Base-by-base conservation (phyloP, 2,888 invertebrate genomes). In the Leistus spinibarbis region DNA sequence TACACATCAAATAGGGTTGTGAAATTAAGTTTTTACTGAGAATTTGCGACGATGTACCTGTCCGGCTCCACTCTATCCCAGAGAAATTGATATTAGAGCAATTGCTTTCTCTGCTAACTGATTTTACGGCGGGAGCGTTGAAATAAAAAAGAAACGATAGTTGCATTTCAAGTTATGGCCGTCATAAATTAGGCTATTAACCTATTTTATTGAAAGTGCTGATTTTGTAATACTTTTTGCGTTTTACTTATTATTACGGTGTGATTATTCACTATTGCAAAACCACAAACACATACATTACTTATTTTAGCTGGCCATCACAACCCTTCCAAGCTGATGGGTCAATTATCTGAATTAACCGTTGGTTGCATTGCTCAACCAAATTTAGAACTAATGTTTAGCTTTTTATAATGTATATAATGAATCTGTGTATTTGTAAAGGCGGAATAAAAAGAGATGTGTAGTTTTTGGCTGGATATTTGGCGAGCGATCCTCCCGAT, bases 1-100 rank as follows among this genome's bases (percentile, higher is more conserved):
- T 79, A 78, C 78, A 77, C 69, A 75, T 75, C 77, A 76, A 74
- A 77, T 76, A 77, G 78, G 75, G 75, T 54, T 76, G 75, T 74
- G 76, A 78, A 77, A 79, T 78, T 79, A 79, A 78, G 78, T 78
- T 78, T 79, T 79, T 78, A 73, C 77, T 69, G 67, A 54, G 53
- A 70, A 60, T 60, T 60, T 60, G 60, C 22, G 60, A 60, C 2
- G 54, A 13, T 54, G 2, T 60, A 60, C n/a, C 60, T 19, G 60
- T 56, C 17, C 13, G 17, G 54, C 4, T 54, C 24, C 24, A 24
- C 7, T 24, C 24, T 24, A 40, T n/a, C n/a, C n/a, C n/a, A 40
- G 13, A 10, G 40, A 40, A 40, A 40, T 40, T 40, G 40, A 40
- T 40, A 40, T 40, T 40, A 40, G 10, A 40, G 10, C 40, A 40